Evolutionary conservation across 1,140 invertebrate genomes (phyloP).

Genomic region (Pseudomyrmex sp.): DNA sequence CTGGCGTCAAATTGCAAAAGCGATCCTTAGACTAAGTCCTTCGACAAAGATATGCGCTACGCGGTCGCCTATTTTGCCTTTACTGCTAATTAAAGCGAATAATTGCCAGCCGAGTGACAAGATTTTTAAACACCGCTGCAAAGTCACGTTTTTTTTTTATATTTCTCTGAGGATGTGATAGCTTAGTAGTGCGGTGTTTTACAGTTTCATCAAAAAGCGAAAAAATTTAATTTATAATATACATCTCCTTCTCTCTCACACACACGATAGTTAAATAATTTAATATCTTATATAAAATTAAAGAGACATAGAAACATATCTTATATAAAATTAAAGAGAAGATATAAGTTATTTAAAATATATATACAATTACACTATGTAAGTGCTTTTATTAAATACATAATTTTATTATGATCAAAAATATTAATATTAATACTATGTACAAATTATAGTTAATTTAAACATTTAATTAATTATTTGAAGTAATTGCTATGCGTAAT

Average conservation of each 20-base stretch:
- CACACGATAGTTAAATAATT: not conserved
- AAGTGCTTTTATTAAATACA: not conserved
- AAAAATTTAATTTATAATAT: constrained; percentile 6
- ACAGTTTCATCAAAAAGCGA: not conserved
- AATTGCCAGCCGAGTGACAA: constrained; percentile 34
- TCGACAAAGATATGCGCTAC: constrained; percentile 49
- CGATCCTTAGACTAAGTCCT: constrained; percentile 51
- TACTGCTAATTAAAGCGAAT: constrained; percentile 53
- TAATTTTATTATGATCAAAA: not conserved
- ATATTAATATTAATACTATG: not conserved
- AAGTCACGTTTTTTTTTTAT: constrained; percentile 24
- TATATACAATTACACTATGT: no score
- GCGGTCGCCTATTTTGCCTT: constrained; percentile 16
- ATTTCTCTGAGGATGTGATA: not conserved
- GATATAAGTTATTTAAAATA: no score
- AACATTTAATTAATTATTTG: no score
- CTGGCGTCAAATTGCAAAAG: constrained; percentile 68
- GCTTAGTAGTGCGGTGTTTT: not conserved
- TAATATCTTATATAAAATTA: not conserved
- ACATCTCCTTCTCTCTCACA: not conserved
- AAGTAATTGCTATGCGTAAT: not conserved
- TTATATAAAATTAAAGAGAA: not conserved
- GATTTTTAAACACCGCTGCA: constrained; percentile 34
- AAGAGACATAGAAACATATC: not conserved
- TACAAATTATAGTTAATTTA: no score